Evolutionary conservation across 2,797 vertebrate genomes (phyloP), one percentile per base, ranked within the genome.

Genomic region (Danio albolineatus): DNA sequence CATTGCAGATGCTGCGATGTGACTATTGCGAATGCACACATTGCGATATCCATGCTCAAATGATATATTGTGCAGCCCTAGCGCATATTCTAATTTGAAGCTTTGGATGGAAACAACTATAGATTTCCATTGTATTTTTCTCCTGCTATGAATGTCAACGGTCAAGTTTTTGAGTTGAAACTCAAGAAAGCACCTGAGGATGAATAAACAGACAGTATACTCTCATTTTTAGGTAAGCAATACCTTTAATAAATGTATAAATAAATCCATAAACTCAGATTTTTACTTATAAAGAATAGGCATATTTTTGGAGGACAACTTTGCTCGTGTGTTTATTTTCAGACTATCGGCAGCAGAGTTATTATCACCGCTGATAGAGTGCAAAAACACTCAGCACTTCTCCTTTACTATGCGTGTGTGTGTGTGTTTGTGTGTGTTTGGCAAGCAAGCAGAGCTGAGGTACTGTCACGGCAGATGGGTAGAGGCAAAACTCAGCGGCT

Each of bases 301-400:
- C 56, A 54, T 17, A 36, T 17, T 56, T 54, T 66, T 56, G 19
- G 46, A 66, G 61, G 49, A 76, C 61, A 76, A 36, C 36, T 49
- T 1, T 60, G 21, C 28, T 46, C 28, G 28, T 21, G 43, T 49
- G 53, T 48, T 61, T 59, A 56, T 76, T 80, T 65, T 64, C 60
- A 59, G 69, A 59, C 38, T 57, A 60, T 66, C 44, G n/a, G 56
- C 43, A 21, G 56, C 62, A 17, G 53, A 79, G 83, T 76, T 75
- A 71, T 81, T 59, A 61, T 72, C 76, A 43, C 67, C 44, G 48
- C 75, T 81, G 84, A 79, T 81, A 67, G 66, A 76, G 82, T 71
- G 65, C 48, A 73, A 81, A 81, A 74, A 65, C 36, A 53, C 59
- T 54, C 59, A 76, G 73, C 66, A 76, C 54, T 69, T 69, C 54